Conservation (phyloP, 2,888 invertebrate species). For the Rugalucina vietnamica region DNA sequence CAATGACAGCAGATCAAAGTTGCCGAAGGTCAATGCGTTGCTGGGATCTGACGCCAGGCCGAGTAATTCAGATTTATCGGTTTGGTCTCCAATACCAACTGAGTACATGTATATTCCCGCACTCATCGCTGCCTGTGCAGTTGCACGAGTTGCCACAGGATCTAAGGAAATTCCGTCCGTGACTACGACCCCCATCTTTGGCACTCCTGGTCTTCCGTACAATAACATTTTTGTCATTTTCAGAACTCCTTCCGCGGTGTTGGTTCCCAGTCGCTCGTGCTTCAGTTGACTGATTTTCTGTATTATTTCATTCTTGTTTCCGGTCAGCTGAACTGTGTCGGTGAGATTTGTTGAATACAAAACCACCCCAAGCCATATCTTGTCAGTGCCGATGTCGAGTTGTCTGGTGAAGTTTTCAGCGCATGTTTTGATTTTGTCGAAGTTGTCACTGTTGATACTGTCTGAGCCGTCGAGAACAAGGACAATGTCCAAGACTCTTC, state of each 20-base stretch:
- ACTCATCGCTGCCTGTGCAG: constrained; percentile 27
- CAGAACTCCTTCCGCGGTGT: constrained; percentile 53
- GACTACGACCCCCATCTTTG: constrained; percentile 47
- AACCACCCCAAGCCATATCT: constrained; percentile 49
- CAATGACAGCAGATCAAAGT: constrained; percentile 26
- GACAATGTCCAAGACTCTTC: constrained; percentile 48
- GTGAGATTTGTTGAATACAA: constrained; percentile 48
- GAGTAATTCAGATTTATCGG: constrained; percentile 37
- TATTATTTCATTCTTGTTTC: constrained; percentile 23
- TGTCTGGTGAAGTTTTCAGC: constrained; percentile 42
- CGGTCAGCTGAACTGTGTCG: constrained; percentile 38
- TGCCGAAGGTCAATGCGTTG: constrained; percentile 37
- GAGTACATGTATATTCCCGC: constrained; percentile 50
- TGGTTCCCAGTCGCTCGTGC: constrained; percentile 54
- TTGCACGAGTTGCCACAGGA: constrained; percentile 32
- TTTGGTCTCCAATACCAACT: constrained; percentile 44
- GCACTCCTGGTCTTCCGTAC: constrained; percentile 37
- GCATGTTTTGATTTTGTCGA: constrained; percentile 35
- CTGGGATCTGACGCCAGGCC: constrained; percentile 40
- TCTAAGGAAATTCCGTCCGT: constrained; percentile 59
- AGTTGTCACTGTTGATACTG: constrained; percentile 52
- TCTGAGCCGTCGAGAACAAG: constrained; percentile 58
- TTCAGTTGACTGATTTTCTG: constrained; percentile 26
- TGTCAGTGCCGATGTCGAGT: constrained; percentile 36
- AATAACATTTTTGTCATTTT: constrained; percentile 46